Percentiles rank a stretch among this genome's conserved stretches.
These are phyloP conservation scores for Agrotis exclamationis DNA, from an alignment of 2,888 invertebrate genomes.

Conservation along the genomic window DNA sequence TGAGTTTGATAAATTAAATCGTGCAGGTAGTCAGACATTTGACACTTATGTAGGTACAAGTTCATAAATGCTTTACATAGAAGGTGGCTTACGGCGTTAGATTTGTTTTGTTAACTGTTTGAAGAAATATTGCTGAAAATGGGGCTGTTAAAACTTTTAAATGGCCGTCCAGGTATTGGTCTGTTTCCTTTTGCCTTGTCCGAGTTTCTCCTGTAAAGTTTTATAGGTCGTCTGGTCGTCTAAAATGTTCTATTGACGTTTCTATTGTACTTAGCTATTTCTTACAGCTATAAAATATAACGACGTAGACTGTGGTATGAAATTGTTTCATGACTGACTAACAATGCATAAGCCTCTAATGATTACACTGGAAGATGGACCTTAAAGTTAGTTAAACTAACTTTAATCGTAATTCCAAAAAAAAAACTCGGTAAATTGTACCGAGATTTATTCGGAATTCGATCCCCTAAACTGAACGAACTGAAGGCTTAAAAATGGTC, in stretches of 20 bases:
- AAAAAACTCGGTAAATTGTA: too few species aligned
- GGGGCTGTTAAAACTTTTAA: background rate
- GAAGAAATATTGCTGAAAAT: background rate
- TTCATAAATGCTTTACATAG: background rate
- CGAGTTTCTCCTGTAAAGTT: background rate
- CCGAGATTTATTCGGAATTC: background rate
- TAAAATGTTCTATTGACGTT: background rate
- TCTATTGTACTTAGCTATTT: background rate
- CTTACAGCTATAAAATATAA: too few species aligned
- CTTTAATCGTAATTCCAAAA: too few species aligned
- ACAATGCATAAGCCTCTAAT: background rate
- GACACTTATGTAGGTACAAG: background rate
- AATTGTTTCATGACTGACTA: background rate
- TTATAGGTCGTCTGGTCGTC: conserved; percentile 7
- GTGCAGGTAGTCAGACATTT: background rate
- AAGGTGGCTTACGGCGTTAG: background rate
- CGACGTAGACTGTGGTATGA: background rate
- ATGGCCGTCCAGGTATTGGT: background rate
- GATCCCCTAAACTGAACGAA: background rate
- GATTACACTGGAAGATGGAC: background rate
- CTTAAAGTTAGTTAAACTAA: too few species aligned
- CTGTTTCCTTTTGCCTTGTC: background rate
- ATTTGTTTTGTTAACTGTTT: background rate
- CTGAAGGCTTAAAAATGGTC: background rate
- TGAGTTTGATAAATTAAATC: background rate